phyloP scores from a whole-genome alignment of 2,113 vertebrate species.

The Arothron firmamentum region DNA sequence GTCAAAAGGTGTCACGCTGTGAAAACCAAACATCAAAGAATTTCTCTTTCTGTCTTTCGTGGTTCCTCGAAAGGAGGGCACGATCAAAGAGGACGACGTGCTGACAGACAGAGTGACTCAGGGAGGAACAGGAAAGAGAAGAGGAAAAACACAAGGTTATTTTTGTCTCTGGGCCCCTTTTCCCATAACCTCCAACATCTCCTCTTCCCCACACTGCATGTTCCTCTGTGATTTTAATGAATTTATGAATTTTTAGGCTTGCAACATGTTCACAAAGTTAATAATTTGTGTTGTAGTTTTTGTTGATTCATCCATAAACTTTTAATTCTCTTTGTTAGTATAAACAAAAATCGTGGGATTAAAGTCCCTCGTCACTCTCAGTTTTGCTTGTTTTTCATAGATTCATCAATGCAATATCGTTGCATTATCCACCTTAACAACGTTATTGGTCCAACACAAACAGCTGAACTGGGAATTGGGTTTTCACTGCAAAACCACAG shows the following conservation, averaged over 20 bases:
- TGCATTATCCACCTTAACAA: no score
- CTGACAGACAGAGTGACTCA: slow-evolving; percentile 34
- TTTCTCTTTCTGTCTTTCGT: slow-evolving; percentile 65
- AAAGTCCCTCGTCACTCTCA: no score
- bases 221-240: neutral
- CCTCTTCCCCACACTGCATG: slow-evolving; percentile 2
- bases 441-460: no score
- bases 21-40: slow-evolving; percentile 66
- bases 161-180: slow-evolving; percentile 27
- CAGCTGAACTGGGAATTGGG: no score
- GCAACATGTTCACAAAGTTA: neutral
- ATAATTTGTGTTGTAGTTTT: no score
- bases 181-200: slow-evolving; percentile 1
- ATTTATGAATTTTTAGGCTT: no score
- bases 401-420: no score
- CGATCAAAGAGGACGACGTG: slow-evolving; percentile 60
- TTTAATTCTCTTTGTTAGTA: no score
- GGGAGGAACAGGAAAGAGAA: slow-evolving; percentile 26
- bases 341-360: no score
- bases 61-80: slow-evolving; percentile 57
- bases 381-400: no score
- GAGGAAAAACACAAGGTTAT: slow-evolving; percentile 25
- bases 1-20: slow-evolving; percentile 67
- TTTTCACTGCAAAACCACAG: no score
- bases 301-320: no score